Evolutionary conservation across 2,888 invertebrate genomes (phyloP).

Genomic region (Tipula unca): DNA sequence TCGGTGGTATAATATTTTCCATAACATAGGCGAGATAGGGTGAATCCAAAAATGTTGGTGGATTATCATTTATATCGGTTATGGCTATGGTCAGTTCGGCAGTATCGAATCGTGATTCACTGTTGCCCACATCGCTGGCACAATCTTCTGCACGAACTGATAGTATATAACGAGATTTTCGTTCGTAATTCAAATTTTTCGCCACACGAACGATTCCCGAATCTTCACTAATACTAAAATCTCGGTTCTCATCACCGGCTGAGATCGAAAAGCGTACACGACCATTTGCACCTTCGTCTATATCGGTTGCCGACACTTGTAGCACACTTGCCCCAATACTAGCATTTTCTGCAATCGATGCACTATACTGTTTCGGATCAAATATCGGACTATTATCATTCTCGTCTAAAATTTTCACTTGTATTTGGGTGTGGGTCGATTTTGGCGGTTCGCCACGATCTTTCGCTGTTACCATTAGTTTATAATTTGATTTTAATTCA

Average conservation of each 20-base stretch:
- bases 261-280: conserved; percentile 84
- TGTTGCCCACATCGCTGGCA: conserved; percentile 56
- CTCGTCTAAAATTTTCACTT: conserved; percentile 71
- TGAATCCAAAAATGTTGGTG: conserved; percentile 88
- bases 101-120: conserved; percentile 57
- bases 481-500: conserved; percentile 67
- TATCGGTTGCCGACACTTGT: conserved; percentile 82
- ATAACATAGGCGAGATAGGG: conserved; percentile 88
- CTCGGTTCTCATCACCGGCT: conserved; percentile 80
- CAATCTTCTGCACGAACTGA: conserved; percentile 84
- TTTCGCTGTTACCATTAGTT: conserved; percentile 68
- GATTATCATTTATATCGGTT: conserved; percentile 88
- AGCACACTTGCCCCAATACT: conserved; percentile 85
- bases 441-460: conserved; percentile 81
- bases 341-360: conserved; percentile 87
- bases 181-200: conserved; percentile 88
- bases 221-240: conserved; percentile 87
- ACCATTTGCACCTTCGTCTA: conserved; percentile 84
- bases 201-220: conserved; percentile 84
- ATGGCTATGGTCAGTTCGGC: conserved; percentile 76
- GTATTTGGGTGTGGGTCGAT: conserved; percentile 57
- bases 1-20: conserved; percentile 81
- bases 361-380: conserved; percentile 82
- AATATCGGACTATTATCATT: conserved; percentile 87
- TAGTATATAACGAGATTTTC: conserved; percentile 73